Evolutionary conservation across 2,797 vertebrate genomes (phyloP), one percentile per base, ranked within the genome.

Genomic region (Gobionotothen gibberifrons): DNA sequence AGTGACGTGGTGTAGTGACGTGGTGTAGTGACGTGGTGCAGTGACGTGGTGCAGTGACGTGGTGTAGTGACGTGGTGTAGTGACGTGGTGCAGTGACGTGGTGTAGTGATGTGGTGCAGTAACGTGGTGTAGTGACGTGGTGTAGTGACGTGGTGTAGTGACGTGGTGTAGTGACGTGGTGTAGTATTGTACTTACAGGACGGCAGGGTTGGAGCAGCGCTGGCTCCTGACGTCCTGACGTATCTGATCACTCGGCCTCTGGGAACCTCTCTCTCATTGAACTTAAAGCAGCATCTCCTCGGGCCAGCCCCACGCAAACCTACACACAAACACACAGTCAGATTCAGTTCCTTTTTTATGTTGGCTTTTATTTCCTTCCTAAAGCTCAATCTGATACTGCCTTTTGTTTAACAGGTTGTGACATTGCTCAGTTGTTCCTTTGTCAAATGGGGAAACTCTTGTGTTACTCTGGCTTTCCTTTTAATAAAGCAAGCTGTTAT

Each of bases 221-320:
- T 93, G 91, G 84, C 92, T 93, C n/a, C n/a, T n/a, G n/a, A n/a
- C 69, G 93, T 94, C 76, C 0, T 79, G 42, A 1, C 16, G 82
- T 93, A 95, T 26, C 72, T 2, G 0, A 9, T 10, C 69, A 94
- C 83, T 52, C 0, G 73, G 0, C 8, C 43, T n/a, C 22, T 13
- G 0, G 59, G 46, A 12, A 94, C 5, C 0, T 42, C 44, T 2
- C 42, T 79, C 0, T 66, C 26, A 1, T 19, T 56, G 74, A 90
- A 94, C 0, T 21, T 4, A 15, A 84, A 90, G 83, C 94, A 95
- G 89, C 94, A 95, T 52, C 46, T 90, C 55, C 67, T 91, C 0
- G 91, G 91, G 6, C 79, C 81, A 26, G 42, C 0, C 54, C 89
- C 69, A 64, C 72, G 91, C 61, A 81, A 0, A 75, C 72, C 86